Evolutionary conservation across 1,140 invertebrate genomes (phyloP).

Genomic region (Dinoponera quadriceps): DNA sequence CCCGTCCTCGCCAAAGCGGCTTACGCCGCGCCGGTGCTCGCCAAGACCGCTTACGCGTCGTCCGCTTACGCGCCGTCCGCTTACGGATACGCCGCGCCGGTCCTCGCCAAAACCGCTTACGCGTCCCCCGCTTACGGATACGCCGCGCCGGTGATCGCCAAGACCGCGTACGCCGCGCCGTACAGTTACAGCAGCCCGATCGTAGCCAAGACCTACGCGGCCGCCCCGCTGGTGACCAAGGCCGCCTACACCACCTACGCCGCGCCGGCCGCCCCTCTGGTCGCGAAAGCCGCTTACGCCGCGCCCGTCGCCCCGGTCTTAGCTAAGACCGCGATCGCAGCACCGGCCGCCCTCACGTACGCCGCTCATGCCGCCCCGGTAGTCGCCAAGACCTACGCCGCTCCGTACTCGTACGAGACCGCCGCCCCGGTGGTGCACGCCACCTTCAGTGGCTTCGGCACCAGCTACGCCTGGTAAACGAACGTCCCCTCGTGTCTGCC

Average conservation of each 20-base stretch:
- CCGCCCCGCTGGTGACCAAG: conserved; percentile 41
- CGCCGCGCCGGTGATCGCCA: conserved; percentile 72
- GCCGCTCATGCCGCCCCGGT: conserved; percentile 68
- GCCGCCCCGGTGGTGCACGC: conserved; percentile 75
- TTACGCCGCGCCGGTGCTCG: conserved; percentile 61
- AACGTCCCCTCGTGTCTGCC: too few relatives aligned
- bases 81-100: conserved; percentile 35
- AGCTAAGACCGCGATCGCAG: conserved; percentile 55
- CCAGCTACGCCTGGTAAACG: conserved; percentile 84
- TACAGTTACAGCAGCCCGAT: conserved; percentile 22
- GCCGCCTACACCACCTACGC: conserved; percentile 33
- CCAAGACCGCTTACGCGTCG: conserved; percentile 61
- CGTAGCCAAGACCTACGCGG: conserved; percentile 23
- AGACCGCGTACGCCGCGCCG: conserved; percentile 72
- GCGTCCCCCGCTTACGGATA: conserved; percentile 23
- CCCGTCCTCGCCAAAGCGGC: conserved; percentile 67
- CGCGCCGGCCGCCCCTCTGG: conserved; percentile 73
- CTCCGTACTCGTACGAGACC: conserved; percentile 48
- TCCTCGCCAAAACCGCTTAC: conserved; percentile 60
- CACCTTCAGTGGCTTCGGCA: conserved; percentile 83
- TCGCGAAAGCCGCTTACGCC: conserved; percentile 66
- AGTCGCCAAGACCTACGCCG: conserved; percentile 56
- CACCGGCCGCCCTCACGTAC: conserved; percentile 64
- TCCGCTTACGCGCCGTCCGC: conserved; percentile 44
- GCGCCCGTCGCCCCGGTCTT: conserved; percentile 72